Evolutionary conservation across 2,888 invertebrate genomes (phyloP), one percentile per base, ranked within the genome.

Genomic region (Lucinisca nassula): DNA sequence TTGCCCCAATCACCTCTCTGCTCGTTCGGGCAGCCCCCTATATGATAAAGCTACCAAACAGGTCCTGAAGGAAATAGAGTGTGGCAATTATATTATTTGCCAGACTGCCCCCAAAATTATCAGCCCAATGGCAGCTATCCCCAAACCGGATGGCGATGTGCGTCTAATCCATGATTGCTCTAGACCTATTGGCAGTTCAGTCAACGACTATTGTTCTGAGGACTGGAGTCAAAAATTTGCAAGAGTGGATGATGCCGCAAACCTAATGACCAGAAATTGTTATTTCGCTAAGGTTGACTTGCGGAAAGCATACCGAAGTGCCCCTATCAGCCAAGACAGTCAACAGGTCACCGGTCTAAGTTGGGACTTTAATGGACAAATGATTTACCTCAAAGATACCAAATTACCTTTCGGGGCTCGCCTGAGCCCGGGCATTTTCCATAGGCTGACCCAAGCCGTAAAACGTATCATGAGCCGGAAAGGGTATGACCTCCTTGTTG

Each of bases 381-480:
- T 38, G 24, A 37, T 75, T 24, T 76, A 49, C 45, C n/a, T 55
- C 4, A 55, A 21, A 21, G 76, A 75, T 24, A 35, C 35, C 17
- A 82, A 82, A 49, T 37, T 82, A 35, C 82, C 82, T 76, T 82
- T 77, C 67, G 82, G 82, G 10, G 75, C 82, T 17, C 45, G 70
- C 30, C n/a, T 55, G 4, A 55, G 55, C 21, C 12, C 21, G 4
- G 55, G 55, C 4, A 55, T 55, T 55, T 55, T 55, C 21, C 55
- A 55, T 55, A 14, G 10, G 17, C n/a, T 55, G 21, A 55, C 55
- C 55, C 55, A 55, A n/a, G 55, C 55, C 21, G 55, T 55, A 14
- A 55, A 55, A 21, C n/a, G n/a, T n/a, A n/a, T n/a, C n/a, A n/a
- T n/a, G n/a, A n/a, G n/a, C n/a, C n/a, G n/a, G n/a, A n/a, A n/a